Evolutionary conservation across 2,797 vertebrate genomes (phyloP), one percentile per base, ranked within the genome.

Genomic region (Carcharodon carcharias): DNA sequence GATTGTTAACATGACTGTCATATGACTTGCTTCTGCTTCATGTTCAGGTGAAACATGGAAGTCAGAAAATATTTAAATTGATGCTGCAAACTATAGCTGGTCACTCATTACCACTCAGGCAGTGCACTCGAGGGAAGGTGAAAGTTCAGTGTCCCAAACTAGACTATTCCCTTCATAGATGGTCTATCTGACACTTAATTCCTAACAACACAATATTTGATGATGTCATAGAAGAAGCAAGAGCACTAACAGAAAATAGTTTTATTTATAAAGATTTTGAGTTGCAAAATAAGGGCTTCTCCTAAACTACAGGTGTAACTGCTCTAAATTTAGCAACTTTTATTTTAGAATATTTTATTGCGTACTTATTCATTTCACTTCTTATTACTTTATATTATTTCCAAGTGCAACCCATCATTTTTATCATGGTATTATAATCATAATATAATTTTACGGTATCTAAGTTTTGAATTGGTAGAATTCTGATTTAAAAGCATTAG

Each of bases 171-270:
- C 94, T 71, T n/a, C 50, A 54, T 26, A 8, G 28, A 50, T 73
- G 45, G 12, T 50, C 67, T 28, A 50, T 28, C 93, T 50, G 23
- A 95, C 40, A 71, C 40, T 50, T 71, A 67, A 73, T 28, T 95
- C 94, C 94, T 50, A 73, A 71, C n/a, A 50, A 73, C 69, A 95
- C 50, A 56, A 56, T 77, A 56, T 95, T 95, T 95, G 67, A 95
- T 95, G 94, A 95, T 95, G 94, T 95, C 94, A 95, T 95, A 95
- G 94, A 95, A 77, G 69, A 95, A 95, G 28, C 94, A 95, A 95
- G 94, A 95, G 94, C 50, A 95, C 94, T 95, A 77, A 95, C 45
- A 95, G 94, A 95, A 95, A 95, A 56, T 35, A 95, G 69, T 95
- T 56, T 58, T 56, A 95, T 95, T 95, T 95, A n/a, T 26, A 9